Evolutionary conservation across 1,140 invertebrate genomes (phyloP).

Genomic region (Geopemphigus sp.): DNA sequence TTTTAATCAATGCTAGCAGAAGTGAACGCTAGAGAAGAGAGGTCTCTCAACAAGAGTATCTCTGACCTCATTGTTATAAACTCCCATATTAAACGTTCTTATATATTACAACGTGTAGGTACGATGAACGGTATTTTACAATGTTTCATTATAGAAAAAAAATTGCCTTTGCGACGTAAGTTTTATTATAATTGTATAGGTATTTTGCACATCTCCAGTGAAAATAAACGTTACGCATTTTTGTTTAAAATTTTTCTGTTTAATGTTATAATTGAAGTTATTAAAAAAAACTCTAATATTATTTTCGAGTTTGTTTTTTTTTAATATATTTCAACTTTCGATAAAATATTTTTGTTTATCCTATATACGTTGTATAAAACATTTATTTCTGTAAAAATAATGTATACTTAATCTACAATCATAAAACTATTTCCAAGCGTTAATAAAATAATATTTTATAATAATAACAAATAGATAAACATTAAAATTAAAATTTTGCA

Average conservation of each 20-base stretch:
- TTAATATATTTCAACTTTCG: too few species aligned
- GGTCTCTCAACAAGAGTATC: conserved; percentile 38
- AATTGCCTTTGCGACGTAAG: conserved; percentile 14
- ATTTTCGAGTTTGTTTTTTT: not conserved
- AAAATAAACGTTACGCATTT: not conserved
- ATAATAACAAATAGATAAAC: too few species aligned
- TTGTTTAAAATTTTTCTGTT: not conserved
- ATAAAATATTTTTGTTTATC: too few species aligned
- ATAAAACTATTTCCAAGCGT: too few species aligned
- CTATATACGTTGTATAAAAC: too few species aligned
- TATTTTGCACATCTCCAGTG: not conserved
- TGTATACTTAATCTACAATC: too few species aligned
- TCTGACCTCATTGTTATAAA: conserved; percentile 42
- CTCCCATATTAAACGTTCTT: conserved; percentile 36
- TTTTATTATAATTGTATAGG: conserved; percentile 30
- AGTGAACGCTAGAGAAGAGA: conserved; percentile 17
- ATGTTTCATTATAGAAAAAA: conserved; percentile 29
- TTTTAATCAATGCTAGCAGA: conserved; percentile 38
- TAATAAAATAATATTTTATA: too few species aligned
- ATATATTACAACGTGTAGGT: not conserved
- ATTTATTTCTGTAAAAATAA: too few species aligned
- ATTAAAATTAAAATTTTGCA: too few species aligned
- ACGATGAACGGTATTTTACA: conserved; percentile 12
- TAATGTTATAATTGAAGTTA: not conserved
- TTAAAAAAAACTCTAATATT: too few species aligned